phyloP scores from a whole-genome alignment of 2,888 invertebrate species.

The Sylvicola cinctus region DNA sequence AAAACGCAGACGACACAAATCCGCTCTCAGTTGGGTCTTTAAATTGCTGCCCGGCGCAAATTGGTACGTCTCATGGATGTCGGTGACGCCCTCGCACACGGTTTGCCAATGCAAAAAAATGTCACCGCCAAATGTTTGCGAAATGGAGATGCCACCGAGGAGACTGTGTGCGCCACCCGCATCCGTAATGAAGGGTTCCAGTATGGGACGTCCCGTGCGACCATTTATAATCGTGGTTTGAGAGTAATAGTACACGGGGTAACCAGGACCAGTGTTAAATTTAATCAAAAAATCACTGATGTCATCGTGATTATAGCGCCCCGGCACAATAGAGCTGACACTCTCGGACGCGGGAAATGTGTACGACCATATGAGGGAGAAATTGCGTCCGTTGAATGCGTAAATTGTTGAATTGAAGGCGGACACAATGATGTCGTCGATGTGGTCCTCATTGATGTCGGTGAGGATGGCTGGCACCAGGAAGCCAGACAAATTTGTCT shows the following conservation, averaged over 20 bases:
- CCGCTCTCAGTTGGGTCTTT: constrained; percentile 27
- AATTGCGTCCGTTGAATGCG: constrained; percentile 48
- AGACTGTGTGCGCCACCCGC: constrained; percentile 24
- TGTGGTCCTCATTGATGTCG: constrained; percentile 48
- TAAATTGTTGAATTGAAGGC: constrained; percentile 49
- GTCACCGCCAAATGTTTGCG: constrained; percentile 41
- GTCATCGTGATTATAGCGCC: constrained; percentile 55
- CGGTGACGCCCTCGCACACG: constrained; percentile 28
- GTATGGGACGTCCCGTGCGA: constrained; percentile 17
- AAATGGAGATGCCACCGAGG: constrained; percentile 23
- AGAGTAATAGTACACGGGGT: constrained; percentile 53
- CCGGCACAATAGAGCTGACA: constrained; percentile 55
- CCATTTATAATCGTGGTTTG: constrained; percentile 27
- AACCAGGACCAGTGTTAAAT: constrained; percentile 42
- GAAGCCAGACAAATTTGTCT: constrained; percentile 36
- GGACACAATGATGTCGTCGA: constrained; percentile 50
- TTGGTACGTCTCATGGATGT: constrained; percentile 29
- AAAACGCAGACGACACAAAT: constrained; percentile 46
- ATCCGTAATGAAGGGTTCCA: constrained; percentile 22
- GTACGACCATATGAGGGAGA: constrained; percentile 50
- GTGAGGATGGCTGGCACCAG: constrained; percentile 43
- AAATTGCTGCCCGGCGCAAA: constrained; percentile 27
- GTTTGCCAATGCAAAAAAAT: constrained; percentile 59
- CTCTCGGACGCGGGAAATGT: constrained; percentile 42
- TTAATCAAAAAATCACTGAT: constrained; percentile 61